phyloP scores from a whole-genome alignment of 2,797 vertebrate genomes.

The Clarias platycephalus region DNA sequence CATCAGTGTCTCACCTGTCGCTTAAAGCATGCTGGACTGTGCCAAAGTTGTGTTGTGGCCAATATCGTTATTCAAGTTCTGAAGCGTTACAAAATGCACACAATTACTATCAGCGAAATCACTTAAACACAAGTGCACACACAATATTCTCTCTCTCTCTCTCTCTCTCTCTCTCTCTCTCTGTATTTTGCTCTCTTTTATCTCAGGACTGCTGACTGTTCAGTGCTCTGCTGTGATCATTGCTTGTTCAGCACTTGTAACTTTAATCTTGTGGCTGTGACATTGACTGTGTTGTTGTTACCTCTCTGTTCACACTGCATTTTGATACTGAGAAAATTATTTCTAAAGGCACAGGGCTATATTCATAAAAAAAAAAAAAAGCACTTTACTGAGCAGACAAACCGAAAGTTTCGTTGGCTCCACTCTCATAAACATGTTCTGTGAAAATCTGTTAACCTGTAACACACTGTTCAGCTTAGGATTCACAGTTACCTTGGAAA shows the following conservation, averaged over 20 bases:
- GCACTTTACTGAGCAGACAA: slow-evolving; percentile 51
- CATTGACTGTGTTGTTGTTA: slow-evolving; percentile 29
- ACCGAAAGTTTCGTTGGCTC: slow-evolving; percentile 29
- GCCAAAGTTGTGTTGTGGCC: slow-evolving; percentile 64
- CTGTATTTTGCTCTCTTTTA: background rate
- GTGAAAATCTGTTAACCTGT: slow-evolving; percentile 58
- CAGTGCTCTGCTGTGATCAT: slow-evolving; percentile 41
- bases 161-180: background rate
- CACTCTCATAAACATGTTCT: slow-evolving; percentile 44
- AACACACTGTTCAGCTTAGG: slow-evolving; percentile 27
- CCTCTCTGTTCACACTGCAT: slow-evolving; percentile 39
- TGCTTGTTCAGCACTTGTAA: slow-evolving; percentile 68
- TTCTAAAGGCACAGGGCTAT: slow-evolving; percentile 51
- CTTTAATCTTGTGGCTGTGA: slow-evolving; percentile 56
- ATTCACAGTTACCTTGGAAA: slow-evolving; percentile 40
- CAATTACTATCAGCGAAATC: background rate
- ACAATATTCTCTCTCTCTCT: slow-evolving; percentile 4
- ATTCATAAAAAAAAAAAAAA: slow-evolving; percentile 48
- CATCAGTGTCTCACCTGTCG: slow-evolving; percentile 69
- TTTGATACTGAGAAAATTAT: slow-evolving; percentile 35
- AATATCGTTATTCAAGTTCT: slow-evolving; percentile 30
- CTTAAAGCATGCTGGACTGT: slow-evolving; percentile 68
- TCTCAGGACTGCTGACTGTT: slow-evolving; percentile 45
- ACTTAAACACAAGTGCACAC: slow-evolving; percentile 18
- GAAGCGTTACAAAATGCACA: slow-evolving; percentile 22